Base-by-base conservation (phyloP, 2,113 vertebrate species). In the Gymnarchus niloticus region DNA sequence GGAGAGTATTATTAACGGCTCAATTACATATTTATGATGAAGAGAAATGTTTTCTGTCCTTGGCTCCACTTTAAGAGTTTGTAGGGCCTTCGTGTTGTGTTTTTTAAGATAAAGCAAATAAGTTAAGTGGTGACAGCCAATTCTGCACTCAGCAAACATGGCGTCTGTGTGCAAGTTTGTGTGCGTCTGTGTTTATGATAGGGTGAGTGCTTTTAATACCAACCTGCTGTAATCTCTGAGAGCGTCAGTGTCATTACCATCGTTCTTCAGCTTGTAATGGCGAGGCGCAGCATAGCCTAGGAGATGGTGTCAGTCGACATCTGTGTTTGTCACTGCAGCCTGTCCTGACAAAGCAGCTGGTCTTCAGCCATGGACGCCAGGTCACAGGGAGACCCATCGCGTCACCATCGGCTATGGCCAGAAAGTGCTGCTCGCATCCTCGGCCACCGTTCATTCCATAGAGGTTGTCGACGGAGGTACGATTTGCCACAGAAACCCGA, bases 361-460 rank as follows among this genome's bases (percentile, higher is more conserved):
- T 56, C 91, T 99, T 57, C 93, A 96, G 88, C 90, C 88, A 41
- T 99, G 98, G 98, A 93, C 89, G 37, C 97, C 98, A 0, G 97
- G 97, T n/a, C 96, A 98, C 33, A 91, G 92, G 0, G 78, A 93
- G 85, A 89, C 94, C 41, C 94, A 95, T 76, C 92, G 0, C 0
- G 90, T 97, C 14, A 93, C 92, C 49, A 97, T 99, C 19, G 88
- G 92, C 19, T 90, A 81, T 0, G 95, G 95, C 88, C 93, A 88
- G 83, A 95, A 93, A 56, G 91, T 99, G 10, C 93, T 99, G 46
- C 96, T 99, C 17, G 93, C 93, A 0, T 93, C 96, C 1, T 99
- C 98, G 0, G 96, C 96, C 0, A 99, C 97, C 0, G 95, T 99
- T 49, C 95, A 97, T 89, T 99, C 98, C 3, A 95, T 99, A 69